Evolutionary conservation across 2,888 invertebrate genomes (phyloP), one percentile per base, ranked within the genome.

Genomic region (Bimastos eiseni): DNA sequence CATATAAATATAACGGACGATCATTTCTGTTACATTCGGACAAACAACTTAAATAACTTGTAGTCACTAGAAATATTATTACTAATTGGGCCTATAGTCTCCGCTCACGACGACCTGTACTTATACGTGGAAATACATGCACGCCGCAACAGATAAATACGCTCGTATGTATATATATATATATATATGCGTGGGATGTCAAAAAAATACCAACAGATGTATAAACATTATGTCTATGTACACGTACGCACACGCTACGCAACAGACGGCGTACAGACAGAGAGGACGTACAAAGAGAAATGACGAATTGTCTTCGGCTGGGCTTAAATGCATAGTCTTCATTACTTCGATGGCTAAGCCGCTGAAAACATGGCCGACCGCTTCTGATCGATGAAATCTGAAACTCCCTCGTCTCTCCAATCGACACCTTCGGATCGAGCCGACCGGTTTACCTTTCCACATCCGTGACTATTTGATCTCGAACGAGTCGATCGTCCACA

Each of bases 121-220:
- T 49, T 49, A 49, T 49, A 49, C 24, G 24, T 49, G 4, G n/a
- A 70, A 70, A 70, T 70, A 70, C 70, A 30, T 11, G 30, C n/a
- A 30, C 30, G n/a, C 70, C 5, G 1, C 8, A 11, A 70, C 11
- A 70, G 70, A 70, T 86, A 36, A 36, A 86, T 86, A 37, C 86
- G 36, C n/a, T 36, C 17, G 84, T 84, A 36, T 86, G 24, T 17
- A 17, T 13, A 36, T 84, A 36, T 86, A 36, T 17, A 17, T 13
- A 36, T 34, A 19, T 34, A 37, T 21, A 84, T 36, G 34, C 86
- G 86, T 33, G n/a, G 34, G 37, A 86, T 86, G 34, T 33, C 34
- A 84, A 84, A 84, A 83, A 34, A 86, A 34, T 36, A 86, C 86
- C 37, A 86, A 70, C 70, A 70, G 70, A 70, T 11, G 70, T 70